Evolutionary conservation across 2,113 vertebrate genomes (phyloP), one percentile per base, ranked within the genome.

Genomic region (Bettongia penicillata): DNA sequence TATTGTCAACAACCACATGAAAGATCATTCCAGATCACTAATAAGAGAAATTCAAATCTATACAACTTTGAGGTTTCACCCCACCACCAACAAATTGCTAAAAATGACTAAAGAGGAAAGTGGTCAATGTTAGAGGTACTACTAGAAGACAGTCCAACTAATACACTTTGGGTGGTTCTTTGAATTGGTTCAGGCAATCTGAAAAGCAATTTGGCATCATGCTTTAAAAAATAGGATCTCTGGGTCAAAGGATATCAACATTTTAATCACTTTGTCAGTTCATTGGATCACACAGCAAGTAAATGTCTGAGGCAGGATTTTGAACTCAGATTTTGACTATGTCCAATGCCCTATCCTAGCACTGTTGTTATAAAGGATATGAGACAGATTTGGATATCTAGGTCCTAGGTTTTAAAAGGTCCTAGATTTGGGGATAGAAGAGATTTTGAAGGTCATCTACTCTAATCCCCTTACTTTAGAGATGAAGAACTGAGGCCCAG

Each of bases 361-460:
- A 84, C 6, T 84, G 68, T 43, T 77, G 31, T 77, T 84, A 84
- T 43, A 84, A 84, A 16, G n/a, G 37, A 84, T 84, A n/a, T 3
- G n/a, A 84, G 68, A 43, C 12, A 84, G 5, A 43, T 84, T 23
- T 84, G n/a, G 19, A 43, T 3, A 53, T 49, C 51, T 92, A 89
- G 53, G 94, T 92, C 47, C 53, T 89, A 95, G 91, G 53, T 84
- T 93, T 94, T 53, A 77, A 97, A 93, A 31, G 23, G 24, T 24
- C 49, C 49, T 24, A 0, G 43, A 48, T 91, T 91, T 53, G 47
- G 94, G 90, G 47, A n/a, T 50, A 89, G 53, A 93, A 94, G 16
- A 0, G 0, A 91, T 48, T 16, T 91, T 19, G 24, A 90, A n/a
- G 50, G 31, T 57, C 50, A 55, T 8, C 28, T 51, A 14, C 8